A percentile compares a stretch with the other conserved stretches of the same genome.
These are phyloP conservation scores for Diplosoma virens DNA, from an alignment of 23 tunicate genomes.

Conservation along the genomic window DNA sequence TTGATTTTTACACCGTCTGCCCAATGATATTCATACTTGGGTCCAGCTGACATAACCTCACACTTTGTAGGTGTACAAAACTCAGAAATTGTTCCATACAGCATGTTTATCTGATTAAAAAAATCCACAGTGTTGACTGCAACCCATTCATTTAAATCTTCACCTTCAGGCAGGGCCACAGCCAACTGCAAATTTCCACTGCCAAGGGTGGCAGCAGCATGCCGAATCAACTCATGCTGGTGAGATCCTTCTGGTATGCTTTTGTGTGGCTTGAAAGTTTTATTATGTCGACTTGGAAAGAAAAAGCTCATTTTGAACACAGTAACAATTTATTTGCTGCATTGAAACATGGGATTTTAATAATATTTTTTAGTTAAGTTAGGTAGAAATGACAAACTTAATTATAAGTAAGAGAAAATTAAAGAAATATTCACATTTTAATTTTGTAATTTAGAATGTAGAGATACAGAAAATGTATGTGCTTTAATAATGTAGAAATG, in stretches of 20 bases:
- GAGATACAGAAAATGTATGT: too few species aligned
- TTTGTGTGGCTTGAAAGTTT: conserved; percentile 89
- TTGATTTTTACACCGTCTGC: conserved; percentile 95
- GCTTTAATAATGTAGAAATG: too few species aligned
- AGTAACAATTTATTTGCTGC: too few species aligned
- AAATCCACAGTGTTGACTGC: conserved; percentile 96
- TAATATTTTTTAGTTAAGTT: too few species aligned
- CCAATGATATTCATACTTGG: conserved; percentile 97
- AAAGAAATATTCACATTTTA: too few species aligned
- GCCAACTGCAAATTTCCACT: conserved; percentile 96
- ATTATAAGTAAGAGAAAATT: too few species aligned
- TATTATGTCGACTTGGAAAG: conserved; percentile 66
- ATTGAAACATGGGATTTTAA: too few species aligned
- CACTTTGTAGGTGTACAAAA: conserved; percentile 80
- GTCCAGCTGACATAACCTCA: conserved; percentile 95
- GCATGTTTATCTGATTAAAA: conserved; percentile 95
- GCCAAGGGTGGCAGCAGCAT: conserved; percentile 96
- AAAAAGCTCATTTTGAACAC: conserved; percentile 73
- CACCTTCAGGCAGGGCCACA: conserved; percentile 94
- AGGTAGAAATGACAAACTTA: too few species aligned
- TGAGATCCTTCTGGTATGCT: conserved; percentile 93
- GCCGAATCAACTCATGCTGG: conserved; percentile 85
- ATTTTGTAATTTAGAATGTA: too few species aligned
- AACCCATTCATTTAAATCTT: conserved; percentile 95
- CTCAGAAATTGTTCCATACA: conserved; percentile 90